Evolutionary conservation across 1,140 invertebrate genomes (phyloP), one percentile per base, ranked within the genome.

Genomic region (Rhopalosiphum padi): DNA sequence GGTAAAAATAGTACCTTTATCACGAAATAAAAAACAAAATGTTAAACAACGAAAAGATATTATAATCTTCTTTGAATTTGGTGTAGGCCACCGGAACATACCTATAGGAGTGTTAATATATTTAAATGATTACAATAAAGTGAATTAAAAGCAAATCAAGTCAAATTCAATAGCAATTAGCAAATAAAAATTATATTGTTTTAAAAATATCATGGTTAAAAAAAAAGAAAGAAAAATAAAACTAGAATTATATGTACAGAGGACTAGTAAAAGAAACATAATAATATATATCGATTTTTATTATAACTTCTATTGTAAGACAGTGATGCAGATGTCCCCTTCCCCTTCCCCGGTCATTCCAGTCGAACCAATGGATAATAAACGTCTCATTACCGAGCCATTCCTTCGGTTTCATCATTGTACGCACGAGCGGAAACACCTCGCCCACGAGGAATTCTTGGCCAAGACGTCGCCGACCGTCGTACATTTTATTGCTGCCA

Each of bases 341-440:
- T 18, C 35, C 43, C 37, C 41, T 41, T 41, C 85, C 30, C 15
- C 25, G 1, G 11, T 30, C 30, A 11, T 30, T 41, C 60, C 30
- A 37, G 68, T 35, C 21, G 46, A 83, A 92, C 35, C n/a, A 11
- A 48, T 43, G 46, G 46, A 92, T 92, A 92, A 92, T 92, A 92
- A 92, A 92, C 91, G 91, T 92, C 91, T 92, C 91, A 92, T 92
- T 92, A 92, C 88, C 35, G 77, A 92, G 60, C 91, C 46, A 82
- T 92, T 92, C 91, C 91, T 83, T 51, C 35, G 46, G 60, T 92
- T 51, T 51, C 48, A 25, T 68, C 91, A 48, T 77, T 82, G 68
- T 82, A 77, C 91, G 91, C 91, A 92, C 91, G 68, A 92, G 77
- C 91, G 91, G 91, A 92, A 92, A 92, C 68, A 92, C 91, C 91